phyloP scores from a whole-genome alignment of 2,113 vertebrate genomes.

The Pyxicephalus adspersus region DNA sequence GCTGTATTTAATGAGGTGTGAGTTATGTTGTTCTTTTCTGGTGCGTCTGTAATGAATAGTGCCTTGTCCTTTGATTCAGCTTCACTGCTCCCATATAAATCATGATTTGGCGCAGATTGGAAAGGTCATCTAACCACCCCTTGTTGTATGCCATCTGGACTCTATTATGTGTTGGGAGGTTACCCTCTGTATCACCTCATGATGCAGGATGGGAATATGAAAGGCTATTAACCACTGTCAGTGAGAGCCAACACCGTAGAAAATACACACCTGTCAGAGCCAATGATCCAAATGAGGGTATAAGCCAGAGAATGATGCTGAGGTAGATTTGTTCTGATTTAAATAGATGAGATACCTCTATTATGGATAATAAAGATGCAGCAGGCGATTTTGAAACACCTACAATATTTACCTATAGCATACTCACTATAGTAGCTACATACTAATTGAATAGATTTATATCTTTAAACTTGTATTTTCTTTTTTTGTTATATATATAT shows the following conservation, averaged over 20 bases:
- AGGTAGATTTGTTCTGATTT: constrained; percentile 21
- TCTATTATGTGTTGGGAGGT: constrained; percentile 55
- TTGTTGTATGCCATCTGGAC: constrained; percentile 13
- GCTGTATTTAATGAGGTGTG: constrained; percentile 48
- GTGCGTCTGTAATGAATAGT: constrained; percentile 42
- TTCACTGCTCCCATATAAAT: constrained; percentile 61
- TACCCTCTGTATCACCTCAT: constrained; percentile 44
- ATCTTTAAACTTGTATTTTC: too few species aligned
- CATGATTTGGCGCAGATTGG: constrained; percentile 44
- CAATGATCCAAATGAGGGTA: constrained; percentile 47
- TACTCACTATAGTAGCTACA: too few species aligned
- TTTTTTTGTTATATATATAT: too few species aligned
- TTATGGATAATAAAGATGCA: background rate
- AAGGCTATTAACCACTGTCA: constrained; percentile 29
- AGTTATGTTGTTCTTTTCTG: constrained; percentile 50
- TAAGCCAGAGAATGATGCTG: constrained; percentile 14
- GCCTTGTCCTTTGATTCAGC: constrained; percentile 38
- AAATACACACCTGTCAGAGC: constrained; percentile 50
- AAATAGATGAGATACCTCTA: constrained; percentile 15
- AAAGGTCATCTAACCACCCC: constrained; percentile 63
- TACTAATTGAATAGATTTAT: too few species aligned
- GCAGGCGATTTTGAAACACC: too few species aligned
- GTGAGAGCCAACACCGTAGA: constrained; percentile 12
- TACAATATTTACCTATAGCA: too few species aligned
- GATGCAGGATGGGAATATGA: constrained; percentile 40